A percentile compares a stretch with the other conserved stretches of the same genome.
phyloP scores from a whole-genome alignment of 2,113 vertebrate genomes.

The Dasyornis broadbenti region DNA sequence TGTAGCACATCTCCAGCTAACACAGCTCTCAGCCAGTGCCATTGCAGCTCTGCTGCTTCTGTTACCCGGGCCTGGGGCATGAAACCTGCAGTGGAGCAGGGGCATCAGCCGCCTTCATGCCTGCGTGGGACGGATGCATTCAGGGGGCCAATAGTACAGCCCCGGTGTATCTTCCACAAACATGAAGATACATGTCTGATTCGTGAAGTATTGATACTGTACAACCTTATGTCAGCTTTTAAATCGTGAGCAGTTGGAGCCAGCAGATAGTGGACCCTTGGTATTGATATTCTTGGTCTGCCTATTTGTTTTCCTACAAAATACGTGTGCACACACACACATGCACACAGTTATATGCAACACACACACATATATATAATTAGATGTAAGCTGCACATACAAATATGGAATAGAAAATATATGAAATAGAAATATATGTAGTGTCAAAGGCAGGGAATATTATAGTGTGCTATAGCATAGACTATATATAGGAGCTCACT shows the following conservation, averaged over 20 bases:
- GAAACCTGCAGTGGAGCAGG: not conserved
- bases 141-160: not conserved
- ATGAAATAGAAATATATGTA: not conserved
- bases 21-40: accelerated
- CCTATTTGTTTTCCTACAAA: not conserved
- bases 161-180: not conserved
- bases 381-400: not conserved
- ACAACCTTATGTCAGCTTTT: not conserved
- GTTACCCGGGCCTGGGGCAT: no score
- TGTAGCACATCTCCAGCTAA: not conserved
- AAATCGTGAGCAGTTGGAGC: accelerated
- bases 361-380: not conserved
- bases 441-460: not conserved
- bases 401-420: no score
- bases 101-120: not conserved
- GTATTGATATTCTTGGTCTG: not conserved
- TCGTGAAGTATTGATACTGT: not conserved
- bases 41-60: not conserved
- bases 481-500: not conserved
- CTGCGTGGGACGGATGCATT: accelerated
- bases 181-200: not conserved
- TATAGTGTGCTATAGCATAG: not conserved
- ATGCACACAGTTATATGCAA: not conserved
- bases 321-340: accelerated
- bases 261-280: not conserved